Evolutionary conservation across 2,888 invertebrate species (phyloP).

Genomic region (Xylota segnis): DNA sequence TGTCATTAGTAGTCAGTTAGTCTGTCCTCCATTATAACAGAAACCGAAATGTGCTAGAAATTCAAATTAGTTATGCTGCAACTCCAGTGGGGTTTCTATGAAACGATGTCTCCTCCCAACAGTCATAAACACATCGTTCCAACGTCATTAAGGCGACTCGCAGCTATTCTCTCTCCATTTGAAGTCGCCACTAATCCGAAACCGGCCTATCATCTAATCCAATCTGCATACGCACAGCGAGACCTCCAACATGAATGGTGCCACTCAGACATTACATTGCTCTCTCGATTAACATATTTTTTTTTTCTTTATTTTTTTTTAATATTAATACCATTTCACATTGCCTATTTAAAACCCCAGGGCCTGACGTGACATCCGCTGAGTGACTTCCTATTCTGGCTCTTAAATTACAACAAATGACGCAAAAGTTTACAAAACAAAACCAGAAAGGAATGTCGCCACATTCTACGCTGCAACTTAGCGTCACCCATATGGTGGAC

Average conservation of each 20-base stretch:
- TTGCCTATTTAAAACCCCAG: constrained; percentile 40
- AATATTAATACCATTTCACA: constrained; percentile 58
- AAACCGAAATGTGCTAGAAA: constrained; percentile 6
- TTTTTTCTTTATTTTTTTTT: constrained; percentile 29
- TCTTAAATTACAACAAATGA: constrained; percentile 64
- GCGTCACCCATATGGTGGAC: constrained; percentile 57
- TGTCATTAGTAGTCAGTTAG: no score
- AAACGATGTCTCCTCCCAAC: not conserved
- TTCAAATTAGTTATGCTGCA: constrained; percentile 21
- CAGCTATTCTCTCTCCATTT: constrained; percentile 29
- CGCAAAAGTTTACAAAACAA: constrained; percentile 54
- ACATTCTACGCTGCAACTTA: constrained; percentile 38
- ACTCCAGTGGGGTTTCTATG: not conserved
- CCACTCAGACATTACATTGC: constrained; percentile 45
- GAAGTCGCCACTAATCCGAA: constrained; percentile 32
- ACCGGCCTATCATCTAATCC: constrained; percentile 54
- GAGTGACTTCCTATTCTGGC: constrained; percentile 60
- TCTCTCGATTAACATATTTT: constrained; percentile 17
- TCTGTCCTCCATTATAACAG: constrained; percentile 1
- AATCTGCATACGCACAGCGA: constrained; percentile 39
- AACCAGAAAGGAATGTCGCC: constrained; percentile 45
- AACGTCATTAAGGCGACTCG: constrained; percentile 5
- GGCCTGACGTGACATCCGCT: constrained; percentile 71
- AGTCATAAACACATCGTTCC: not conserved
- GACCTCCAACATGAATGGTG: constrained; percentile 30